These are phyloP conservation scores for Microvelia longipes DNA, from an alignment of 1,140 invertebrate genomes.

Conservation along the genomic window DNA sequence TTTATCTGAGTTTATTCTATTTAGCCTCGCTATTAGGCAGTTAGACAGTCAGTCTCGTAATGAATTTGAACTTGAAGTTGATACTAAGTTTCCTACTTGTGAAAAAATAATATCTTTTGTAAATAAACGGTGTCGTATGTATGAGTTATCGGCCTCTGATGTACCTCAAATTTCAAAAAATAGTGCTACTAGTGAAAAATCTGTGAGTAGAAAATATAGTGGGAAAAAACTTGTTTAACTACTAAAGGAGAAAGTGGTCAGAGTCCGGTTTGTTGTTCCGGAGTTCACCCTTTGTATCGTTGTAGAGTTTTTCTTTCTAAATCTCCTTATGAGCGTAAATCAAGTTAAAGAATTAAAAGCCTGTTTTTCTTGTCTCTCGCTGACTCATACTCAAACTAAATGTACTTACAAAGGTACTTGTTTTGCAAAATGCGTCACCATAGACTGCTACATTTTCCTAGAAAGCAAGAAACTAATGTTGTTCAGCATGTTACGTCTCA, in stretches of 20 bases:
- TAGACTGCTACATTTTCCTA: background rate
- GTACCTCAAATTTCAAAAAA: background rate
- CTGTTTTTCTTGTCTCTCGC: background rate
- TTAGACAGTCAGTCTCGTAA: background rate
- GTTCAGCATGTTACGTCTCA: too few relatives aligned
- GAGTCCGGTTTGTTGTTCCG: background rate
- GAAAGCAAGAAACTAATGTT: too few relatives aligned
- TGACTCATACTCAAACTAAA: background rate
- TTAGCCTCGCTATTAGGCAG: background rate
- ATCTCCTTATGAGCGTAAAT: background rate
- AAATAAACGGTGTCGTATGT: background rate
- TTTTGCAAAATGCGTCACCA: background rate
- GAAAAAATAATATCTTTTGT: background rate
- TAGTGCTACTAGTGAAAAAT: too few relatives aligned
- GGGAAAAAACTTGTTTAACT: too few relatives aligned
- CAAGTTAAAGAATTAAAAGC: background rate
- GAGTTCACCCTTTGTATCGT: background rate
- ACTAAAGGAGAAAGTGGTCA: too few relatives aligned
- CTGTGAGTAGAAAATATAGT: too few relatives aligned
- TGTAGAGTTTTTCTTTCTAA: background rate
- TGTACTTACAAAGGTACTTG: background rate
- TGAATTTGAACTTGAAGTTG: background rate
- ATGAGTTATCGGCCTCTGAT: background rate
- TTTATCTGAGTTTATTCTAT: background rate
- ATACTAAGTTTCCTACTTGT: background rate